Base-by-base conservation (phyloP, 2,797 vertebrate genomes). In the Epinephelus coioides region DNA sequence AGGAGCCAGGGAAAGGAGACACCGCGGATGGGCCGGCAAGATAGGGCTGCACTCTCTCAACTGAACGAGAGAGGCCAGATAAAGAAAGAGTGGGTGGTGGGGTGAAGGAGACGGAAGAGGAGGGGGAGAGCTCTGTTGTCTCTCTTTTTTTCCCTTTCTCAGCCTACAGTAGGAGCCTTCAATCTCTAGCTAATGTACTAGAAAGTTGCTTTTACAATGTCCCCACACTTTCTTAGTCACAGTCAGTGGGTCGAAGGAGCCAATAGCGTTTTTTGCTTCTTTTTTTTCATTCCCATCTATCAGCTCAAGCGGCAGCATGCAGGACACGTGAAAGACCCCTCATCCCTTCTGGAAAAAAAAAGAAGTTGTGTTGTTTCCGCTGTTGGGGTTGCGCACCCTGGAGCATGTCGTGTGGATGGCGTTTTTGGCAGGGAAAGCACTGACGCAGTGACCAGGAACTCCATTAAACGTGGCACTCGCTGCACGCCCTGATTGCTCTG, bases 1-100 rank as follows among this genome's bases (percentile, higher is more conserved):
- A 89, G 92, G 88, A 91, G 91, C 89, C 91, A 57, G 74, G 88
- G 95, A 94, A 96, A 96, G 92, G 84, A 85, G 94, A 96, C 94
- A 96, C 95, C 94, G 13, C 43, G 93, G 93, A 94, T 94, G 94
- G 92, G 85, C 90, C 66, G 2, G 79, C 78, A 9, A 94, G 94
- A 95, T 94, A 95, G 88, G 89, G 81, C 91, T 76, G 83, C 81
- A 84, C 86, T 88, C 88, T 90, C 86, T 90, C 86, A 69, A 79
- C 87, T 64, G 81, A 88, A 82, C 51, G 72, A 67, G 83, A 86
- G 86, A 84, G 82, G 83, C 79, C 76, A 84, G 89, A 91, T 89
- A 90, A 91, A 89, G 79, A 8, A 34, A 71, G 77, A 69, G 76
- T 11, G 77, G 69, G 70, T 40, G 81, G 78, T 40, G 74, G 60